A percentile compares a stretch with the other conserved stretches of the same genome.
These are phyloP conservation scores for Tribolium freemani DNA, from an alignment of 2,888 invertebrate species.

Conservation along the genomic window DNA sequence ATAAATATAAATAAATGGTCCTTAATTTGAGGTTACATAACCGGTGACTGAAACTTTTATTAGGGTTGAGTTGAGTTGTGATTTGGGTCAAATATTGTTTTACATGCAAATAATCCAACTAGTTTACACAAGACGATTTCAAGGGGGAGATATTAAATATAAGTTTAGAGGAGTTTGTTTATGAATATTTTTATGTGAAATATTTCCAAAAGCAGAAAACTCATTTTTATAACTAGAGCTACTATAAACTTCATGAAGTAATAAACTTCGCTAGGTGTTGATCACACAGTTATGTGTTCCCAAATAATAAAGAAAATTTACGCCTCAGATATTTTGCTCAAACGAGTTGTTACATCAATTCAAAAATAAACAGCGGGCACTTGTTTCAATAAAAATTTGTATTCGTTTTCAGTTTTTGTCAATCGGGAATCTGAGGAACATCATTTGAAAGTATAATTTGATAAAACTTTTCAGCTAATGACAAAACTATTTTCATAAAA, in stretches of 20 bases:
- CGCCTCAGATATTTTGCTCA: conserved; percentile 10
- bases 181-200: background rate
- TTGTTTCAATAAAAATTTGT: conserved; percentile 20
- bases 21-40: conserved; percentile 4
- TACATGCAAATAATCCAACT: conserved; percentile 25
- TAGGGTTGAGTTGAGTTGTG: conserved; percentile 12
- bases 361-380: conserved; percentile 16
- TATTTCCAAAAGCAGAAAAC: background rate
- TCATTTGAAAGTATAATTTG: conserved; percentile 28
- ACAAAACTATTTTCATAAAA: background rate
- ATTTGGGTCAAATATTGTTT: conserved; percentile 18
- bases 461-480: conserved; percentile 11
- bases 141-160: background rate
- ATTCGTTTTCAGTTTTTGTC: background rate
- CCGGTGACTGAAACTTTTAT: conserved; percentile 18
- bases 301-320: conserved; percentile 31
- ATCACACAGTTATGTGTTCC: conserved; percentile 19
- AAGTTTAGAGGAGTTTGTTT: background rate
- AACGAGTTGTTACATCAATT: conserved; percentile 17
- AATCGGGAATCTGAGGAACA: background rate
- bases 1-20: conserved; percentile 19
- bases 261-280: conserved; percentile 23
- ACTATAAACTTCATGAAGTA: conserved; percentile 19
- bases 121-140: background rate
- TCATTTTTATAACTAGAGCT: background rate